These are phyloP conservation scores for Spermophilus dauricus DNA, from an alignment of 2,113 vertebrate species.

Conservation along the genomic window DNA sequence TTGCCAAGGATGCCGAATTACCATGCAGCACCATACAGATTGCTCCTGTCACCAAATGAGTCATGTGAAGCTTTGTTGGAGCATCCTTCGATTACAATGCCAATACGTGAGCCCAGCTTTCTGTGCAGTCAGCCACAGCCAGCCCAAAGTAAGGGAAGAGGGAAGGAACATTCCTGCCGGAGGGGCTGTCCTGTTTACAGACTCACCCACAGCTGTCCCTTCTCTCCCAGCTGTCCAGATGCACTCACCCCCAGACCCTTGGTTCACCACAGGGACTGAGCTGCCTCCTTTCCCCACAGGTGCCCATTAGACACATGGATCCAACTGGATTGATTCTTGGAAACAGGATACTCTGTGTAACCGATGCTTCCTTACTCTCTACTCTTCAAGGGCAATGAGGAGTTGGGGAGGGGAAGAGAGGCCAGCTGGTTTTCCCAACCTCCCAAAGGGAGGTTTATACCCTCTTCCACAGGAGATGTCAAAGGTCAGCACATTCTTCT, in stretches of 20 bases:
- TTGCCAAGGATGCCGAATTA: neutral
- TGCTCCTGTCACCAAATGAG: neutral
- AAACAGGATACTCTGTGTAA: neutral
- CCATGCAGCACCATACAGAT: neutral
- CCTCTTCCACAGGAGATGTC: neutral
- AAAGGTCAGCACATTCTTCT: neutral
- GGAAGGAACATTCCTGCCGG: neutral
- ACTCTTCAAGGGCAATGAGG: neutral
- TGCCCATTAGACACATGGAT: neutral
- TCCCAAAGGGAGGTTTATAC: neutral
- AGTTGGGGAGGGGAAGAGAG: neutral
- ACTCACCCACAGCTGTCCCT: accelerated
- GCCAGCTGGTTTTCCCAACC: neutral
- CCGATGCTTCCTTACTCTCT: neutral
- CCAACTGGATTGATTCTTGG: neutral
- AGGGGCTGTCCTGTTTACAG: neutral
- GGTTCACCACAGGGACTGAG: neutral
- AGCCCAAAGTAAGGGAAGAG: neutral
- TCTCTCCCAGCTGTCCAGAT: neutral
- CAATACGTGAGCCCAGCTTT: accelerated
- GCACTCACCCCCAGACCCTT: neutral
- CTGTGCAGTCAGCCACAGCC: neutral
- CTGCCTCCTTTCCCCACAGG: neutral
- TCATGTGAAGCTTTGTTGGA: neutral
- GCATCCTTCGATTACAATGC: accelerated